Evolutionary conservation across 2,797 vertebrate genomes (phyloP), one percentile per base, ranked within the genome.

Genomic region (Halcyon chelicuti): DNA sequence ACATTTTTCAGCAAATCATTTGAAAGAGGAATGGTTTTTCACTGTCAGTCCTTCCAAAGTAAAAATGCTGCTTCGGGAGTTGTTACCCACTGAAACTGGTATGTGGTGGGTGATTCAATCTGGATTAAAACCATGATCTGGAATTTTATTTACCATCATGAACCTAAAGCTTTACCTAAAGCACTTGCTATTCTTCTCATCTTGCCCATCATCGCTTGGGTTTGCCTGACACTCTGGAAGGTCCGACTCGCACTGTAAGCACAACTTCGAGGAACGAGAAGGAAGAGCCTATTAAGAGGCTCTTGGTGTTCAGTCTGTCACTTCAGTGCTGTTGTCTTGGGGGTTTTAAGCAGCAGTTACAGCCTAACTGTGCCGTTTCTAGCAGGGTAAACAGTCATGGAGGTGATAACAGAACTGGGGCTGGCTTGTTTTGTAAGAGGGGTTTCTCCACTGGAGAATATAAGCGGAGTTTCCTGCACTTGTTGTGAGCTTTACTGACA

Each of bases 191-290:
- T 7, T 35, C 9, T 49, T 22, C 29, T 55, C 5, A 1, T 8
- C 14, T 20, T 54, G 51, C 22, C 35, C 20, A 2, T 39, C 5
- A 10, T 2, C 0, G 0, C 26, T 35, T 13, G 61, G 54, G 29
- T 51, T 44, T 33, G 8, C 21, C 1, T 35, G 9, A 9, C 5
- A 0, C 19, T 19, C 49, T 5, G 25, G 61, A 22, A 44, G 33
- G 54, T 23, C 17, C 20, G 22, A 1, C 55, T 62, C 2, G 1
- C 10, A 0, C 40, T 26, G 1, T 3, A 7, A 6, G 29, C 49
- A 28, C 23, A 49, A 7, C 52, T 66, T 28, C 5, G 2, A 29
- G 46, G 17, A 86, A 62, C 9, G 29, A 62, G 47, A n/a, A 28
- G 7, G 49, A 46, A 25, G 54, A 67, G 35, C 28, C 5, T 35